These are phyloP conservation scores for Drosophila putrida DNA, from an alignment of 2,888 invertebrate species.

Conservation along the genomic window DNA sequence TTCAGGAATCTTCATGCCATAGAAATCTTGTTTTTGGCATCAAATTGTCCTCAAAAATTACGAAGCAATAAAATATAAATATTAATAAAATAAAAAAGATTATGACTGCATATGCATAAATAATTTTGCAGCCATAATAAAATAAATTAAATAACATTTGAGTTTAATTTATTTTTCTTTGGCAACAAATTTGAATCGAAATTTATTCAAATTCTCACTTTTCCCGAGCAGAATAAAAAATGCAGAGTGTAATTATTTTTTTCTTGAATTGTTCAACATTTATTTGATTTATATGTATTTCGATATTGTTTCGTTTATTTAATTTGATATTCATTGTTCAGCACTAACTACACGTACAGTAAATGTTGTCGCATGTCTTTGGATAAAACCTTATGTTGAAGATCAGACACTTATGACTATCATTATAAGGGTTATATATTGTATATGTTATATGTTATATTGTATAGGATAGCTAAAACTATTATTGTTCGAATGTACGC, in stretches of 20 bases:
- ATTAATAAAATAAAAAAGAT: conserved; percentile 10
- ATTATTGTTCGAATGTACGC: conserved; percentile 76
- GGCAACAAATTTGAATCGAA: background rate
- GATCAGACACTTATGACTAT: conserved; percentile 48
- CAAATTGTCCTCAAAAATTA: conserved; percentile 1
- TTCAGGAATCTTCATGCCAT: background rate
- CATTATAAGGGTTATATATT: conserved; percentile 16
- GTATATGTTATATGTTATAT: conserved; percentile 18
- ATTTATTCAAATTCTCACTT: background rate
- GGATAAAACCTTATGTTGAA: conserved; percentile 39
- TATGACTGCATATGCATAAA: conserved; percentile 12
- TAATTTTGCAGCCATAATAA: background rate
- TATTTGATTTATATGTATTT: conserved; percentile 58
- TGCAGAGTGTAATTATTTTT: background rate
- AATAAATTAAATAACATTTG: conserved; percentile 1
- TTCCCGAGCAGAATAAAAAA: background rate
- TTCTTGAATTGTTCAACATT: conserved; percentile 56
- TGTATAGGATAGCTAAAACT: conserved; percentile 68
- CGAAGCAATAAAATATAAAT: conserved; percentile 12
- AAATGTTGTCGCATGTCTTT: conserved; percentile 42
- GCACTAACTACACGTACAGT: conserved; percentile 66
- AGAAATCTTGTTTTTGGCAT: background rate
- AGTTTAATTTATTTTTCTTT: background rate
- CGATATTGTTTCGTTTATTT: conserved; percentile 49
- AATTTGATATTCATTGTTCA: conserved; percentile 62